phyloP scores from a whole-genome alignment of 1,140 invertebrate genomes.

The Tetragonula clypearis region DNA sequence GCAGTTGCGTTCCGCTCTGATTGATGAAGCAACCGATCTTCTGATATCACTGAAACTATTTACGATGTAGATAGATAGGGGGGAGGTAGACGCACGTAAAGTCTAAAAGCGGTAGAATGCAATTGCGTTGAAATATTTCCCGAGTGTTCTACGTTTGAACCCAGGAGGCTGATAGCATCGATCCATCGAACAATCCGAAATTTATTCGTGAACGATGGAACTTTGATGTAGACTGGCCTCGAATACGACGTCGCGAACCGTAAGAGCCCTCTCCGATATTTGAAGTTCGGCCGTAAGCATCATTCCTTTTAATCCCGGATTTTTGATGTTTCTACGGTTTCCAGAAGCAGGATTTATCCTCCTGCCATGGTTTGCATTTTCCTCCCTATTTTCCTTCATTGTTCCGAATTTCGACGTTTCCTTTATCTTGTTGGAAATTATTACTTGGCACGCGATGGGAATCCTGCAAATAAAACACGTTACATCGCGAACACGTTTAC shows the following conservation, averaged over 20 bases:
- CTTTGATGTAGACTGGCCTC: no score
- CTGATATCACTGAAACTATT: background rate
- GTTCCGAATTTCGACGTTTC: background rate
- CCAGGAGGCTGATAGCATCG: no score
- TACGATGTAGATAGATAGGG: background rate
- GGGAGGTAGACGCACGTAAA: background rate
- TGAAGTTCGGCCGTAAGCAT: background rate
- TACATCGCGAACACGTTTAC: background rate
- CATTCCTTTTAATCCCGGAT: conserved; percentile 11
- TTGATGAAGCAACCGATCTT: background rate
- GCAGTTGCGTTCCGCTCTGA: background rate
- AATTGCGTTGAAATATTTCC: background rate
- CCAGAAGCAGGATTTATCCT: background rate
- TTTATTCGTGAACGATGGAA: background rate
- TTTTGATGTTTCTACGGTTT: background rate
- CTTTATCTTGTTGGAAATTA: background rate
- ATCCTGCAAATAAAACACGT: background rate
- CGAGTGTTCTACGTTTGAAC: background rate
- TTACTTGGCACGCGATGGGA: background rate
- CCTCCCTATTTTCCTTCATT: background rate
- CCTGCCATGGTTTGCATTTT: background rate
- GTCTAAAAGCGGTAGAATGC: background rate
- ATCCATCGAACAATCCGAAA: background rate
- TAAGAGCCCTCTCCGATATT: background rate
- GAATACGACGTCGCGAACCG: background rate